A percentile compares a stretch with the other conserved stretches of the same genome.
phyloP scores from a whole-genome alignment of 92 coral and sea anemone species.

The Bergia puertoricense region DNA sequence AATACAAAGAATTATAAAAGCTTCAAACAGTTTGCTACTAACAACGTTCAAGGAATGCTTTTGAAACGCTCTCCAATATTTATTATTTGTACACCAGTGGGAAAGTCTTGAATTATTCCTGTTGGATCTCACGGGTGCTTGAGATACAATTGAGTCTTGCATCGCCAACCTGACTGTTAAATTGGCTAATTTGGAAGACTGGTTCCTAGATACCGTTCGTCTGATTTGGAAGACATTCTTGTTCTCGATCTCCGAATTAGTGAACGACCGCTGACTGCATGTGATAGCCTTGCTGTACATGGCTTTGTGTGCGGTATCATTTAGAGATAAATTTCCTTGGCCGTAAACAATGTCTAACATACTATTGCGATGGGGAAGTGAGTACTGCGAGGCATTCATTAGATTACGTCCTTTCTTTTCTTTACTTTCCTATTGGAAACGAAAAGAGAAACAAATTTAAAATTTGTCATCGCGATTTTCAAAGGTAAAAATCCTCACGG shows the following conservation, averaged over 20 bases:
- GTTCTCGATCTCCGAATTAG: constrained; percentile 61
- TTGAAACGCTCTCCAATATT: constrained; percentile 48
- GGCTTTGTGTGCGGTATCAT: constrained; percentile 48
- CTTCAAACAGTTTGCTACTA: constrained; percentile 69
- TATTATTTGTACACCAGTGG: not conserved
- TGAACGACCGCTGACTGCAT: constrained; percentile 45
- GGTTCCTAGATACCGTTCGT: constrained; percentile 14
- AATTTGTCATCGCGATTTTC: not conserved
- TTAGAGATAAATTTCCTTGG: constrained; percentile 51
- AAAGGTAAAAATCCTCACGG: not conserved
- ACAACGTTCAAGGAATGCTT: constrained; percentile 48
- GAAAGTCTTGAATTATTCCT: constrained; percentile 5
- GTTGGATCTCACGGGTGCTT: not conserved
- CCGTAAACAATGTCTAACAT: constrained; percentile 74
- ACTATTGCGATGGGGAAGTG: constrained; percentile 70
- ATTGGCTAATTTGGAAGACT: not conserved
- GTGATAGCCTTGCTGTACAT: constrained; percentile 69
- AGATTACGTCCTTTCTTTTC: constrained; percentile 49
- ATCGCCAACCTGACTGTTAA: not conserved
- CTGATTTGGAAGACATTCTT: constrained; percentile 67
- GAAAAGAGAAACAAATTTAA: not conserved
- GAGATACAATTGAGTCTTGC: constrained; percentile 1
- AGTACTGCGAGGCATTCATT: constrained; percentile 50
- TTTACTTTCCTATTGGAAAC: constrained; percentile 57
- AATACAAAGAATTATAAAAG: constrained; percentile 77